Evolutionary conservation across 2,113 vertebrate genomes (phyloP).

Genomic region (Engraulis encrasicolus): DNA sequence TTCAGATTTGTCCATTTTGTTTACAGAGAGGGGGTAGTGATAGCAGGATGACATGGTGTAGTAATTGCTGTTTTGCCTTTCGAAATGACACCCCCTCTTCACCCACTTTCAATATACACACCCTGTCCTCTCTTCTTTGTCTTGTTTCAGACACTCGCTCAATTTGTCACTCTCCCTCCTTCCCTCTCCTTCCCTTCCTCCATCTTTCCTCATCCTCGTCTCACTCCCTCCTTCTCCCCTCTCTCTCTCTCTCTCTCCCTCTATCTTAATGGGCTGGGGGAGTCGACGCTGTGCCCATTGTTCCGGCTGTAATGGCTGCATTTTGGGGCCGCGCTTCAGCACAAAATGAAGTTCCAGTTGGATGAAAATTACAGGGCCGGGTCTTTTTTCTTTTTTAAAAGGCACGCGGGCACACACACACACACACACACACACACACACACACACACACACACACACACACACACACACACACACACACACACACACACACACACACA

Average conservation of each 20-base stretch:
- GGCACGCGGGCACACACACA: slow-evolving; percentile 39
- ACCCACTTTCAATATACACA: neutral
- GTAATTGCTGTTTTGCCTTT: neutral
- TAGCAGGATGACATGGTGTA: neutral
- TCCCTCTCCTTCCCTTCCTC: slow-evolving; percentile 34
- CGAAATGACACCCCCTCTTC: neutral
- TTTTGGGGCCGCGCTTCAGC: slow-evolving; percentile 63
- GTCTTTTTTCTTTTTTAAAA: slow-evolving; percentile 57
- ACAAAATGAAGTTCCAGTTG: slow-evolving; percentile 69
- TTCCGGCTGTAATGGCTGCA: slow-evolving; percentile 55
- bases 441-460: slow-evolving; percentile 50
- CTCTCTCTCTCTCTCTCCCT: neutral
- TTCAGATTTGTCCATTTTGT: neutral
- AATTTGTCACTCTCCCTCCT: neutral
- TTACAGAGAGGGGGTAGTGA: neutral
- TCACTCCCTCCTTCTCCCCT: slow-evolving; percentile 20
- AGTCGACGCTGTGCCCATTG: slow-evolving; percentile 57
- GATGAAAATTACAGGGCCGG: slow-evolving; percentile 70
- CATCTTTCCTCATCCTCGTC: slow-evolving; percentile 57
- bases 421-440: too few species aligned
- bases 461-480: too few species aligned
- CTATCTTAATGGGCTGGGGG: slow-evolving; percentile 58
- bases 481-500: too few species aligned
- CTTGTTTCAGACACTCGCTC: neutral
- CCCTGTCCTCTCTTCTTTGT: slow-evolving; percentile 23